Conservation (phyloP, 2,797 vertebrate species). For the Morelia viridis region DNA sequence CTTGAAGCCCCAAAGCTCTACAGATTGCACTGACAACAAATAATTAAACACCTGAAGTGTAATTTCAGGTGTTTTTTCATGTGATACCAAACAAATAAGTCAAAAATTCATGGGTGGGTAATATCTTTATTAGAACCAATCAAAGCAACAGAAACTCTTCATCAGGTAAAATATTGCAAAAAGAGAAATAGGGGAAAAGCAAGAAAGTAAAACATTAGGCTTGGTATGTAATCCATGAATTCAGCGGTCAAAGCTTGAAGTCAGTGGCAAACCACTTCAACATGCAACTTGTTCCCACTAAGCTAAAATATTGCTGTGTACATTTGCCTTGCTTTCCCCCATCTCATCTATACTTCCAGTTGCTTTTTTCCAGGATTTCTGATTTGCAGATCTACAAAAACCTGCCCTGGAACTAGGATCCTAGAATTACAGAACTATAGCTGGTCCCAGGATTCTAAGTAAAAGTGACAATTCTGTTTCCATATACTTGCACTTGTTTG, state of each 20-base stretch:
- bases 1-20: neutral
- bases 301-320: neutral
- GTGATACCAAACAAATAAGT: neutral
- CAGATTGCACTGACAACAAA: neutral
- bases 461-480: neutral
- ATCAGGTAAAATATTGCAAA: neutral
- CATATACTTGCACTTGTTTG: neutral
- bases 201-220: neutral
- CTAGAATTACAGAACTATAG: neutral
- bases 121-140: neutral
- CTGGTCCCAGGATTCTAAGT: neutral
- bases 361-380: neutral
- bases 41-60: neutral
- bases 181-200: neutral
- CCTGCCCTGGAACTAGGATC: neutral
- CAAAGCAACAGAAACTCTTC: neutral
- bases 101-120: neutral
- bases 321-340: neutral
- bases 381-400: neutral
- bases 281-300: neutral
- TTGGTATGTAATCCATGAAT: neutral
- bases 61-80: neutral
- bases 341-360: neutral
- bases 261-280: neutral
- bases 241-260: neutral